phyloP scores from a whole-genome alignment of 2,888 invertebrate species.

The Amaurobius ferox region DNA sequence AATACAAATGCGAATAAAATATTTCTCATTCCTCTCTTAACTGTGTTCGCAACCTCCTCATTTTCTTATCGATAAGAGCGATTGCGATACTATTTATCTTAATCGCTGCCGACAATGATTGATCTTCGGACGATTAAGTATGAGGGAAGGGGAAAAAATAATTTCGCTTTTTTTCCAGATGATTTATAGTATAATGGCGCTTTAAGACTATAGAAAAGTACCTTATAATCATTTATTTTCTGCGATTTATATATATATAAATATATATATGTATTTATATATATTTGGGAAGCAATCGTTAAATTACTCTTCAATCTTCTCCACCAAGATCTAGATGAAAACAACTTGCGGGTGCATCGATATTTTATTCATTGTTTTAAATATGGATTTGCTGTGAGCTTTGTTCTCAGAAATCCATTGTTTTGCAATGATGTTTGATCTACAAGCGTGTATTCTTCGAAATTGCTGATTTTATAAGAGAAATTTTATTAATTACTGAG shows the following conservation, averaged over 20 bases:
- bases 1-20: conserved; percentile 27
- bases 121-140: conserved; percentile 66
- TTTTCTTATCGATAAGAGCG: conserved; percentile 51
- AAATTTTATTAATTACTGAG: conserved; percentile 41
- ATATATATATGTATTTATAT: not conserved
- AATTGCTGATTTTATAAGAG: conserved; percentile 35
- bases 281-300: conserved; percentile 1
- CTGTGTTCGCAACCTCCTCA: conserved; percentile 16
- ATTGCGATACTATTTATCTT: conserved; percentile 67
- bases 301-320: not conserved
- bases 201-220: conserved; percentile 49
- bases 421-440: not conserved
- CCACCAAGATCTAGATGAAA: not conserved
- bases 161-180: conserved; percentile 39
- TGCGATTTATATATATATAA: not conserved
- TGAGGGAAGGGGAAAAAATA: conserved; percentile 32
- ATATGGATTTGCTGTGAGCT: not conserved
- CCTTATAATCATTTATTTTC: conserved; percentile 57
- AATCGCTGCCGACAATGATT: conserved; percentile 67
- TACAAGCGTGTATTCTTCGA: not conserved
- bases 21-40: conserved; percentile 23
- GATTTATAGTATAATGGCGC: conserved; percentile 66
- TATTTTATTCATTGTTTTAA: not conserved
- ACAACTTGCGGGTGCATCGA: not conserved
- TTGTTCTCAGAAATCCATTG: not conserved